phyloP scores from a whole-genome alignment of 2,113 vertebrate species.

The Mormoops blainvillei region DNA sequence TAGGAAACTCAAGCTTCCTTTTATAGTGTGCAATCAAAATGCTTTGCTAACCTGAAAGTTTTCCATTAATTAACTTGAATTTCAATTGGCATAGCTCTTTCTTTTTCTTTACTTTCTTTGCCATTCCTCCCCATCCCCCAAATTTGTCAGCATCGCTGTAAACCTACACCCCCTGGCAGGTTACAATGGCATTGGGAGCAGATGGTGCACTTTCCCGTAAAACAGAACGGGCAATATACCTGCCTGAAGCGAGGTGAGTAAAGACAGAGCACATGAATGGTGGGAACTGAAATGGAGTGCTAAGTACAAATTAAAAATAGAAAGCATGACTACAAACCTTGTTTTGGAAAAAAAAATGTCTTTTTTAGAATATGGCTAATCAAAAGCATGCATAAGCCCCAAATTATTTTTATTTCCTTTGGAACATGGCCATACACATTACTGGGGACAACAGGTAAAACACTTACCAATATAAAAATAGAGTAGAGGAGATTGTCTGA shows the following conservation, averaged over 20 bases:
- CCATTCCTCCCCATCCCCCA: background rate
- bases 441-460: background rate
- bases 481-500: background rate
- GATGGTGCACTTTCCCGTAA: slow-evolving; percentile 41
- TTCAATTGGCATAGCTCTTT: slow-evolving; percentile 1
- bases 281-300: slow-evolving; percentile 12
- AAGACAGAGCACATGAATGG: background rate
- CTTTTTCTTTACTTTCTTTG: background rate
- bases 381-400: background rate
- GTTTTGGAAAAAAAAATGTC: background rate
- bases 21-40: background rate
- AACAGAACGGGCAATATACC: slow-evolving; percentile 50
- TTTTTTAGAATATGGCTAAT: background rate
- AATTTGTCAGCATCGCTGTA: background rate
- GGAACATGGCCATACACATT: background rate
- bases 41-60: slow-evolving; percentile 18
- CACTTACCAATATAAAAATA: background rate
- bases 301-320: slow-evolving; percentile 59
- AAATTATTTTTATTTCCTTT: slow-evolving; percentile 9
- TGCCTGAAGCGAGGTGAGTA: slow-evolving; percentile 5
- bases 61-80: slow-evolving; percentile 49
- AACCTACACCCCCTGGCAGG: background rate
- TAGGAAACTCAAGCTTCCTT: slow-evolving; percentile 11
- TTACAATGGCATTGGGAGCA: background rate
- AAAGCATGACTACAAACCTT: background rate